Evolutionary conservation across 2,113 vertebrate genomes (phyloP).

Genomic region (Siphamia tubifer): DNA sequence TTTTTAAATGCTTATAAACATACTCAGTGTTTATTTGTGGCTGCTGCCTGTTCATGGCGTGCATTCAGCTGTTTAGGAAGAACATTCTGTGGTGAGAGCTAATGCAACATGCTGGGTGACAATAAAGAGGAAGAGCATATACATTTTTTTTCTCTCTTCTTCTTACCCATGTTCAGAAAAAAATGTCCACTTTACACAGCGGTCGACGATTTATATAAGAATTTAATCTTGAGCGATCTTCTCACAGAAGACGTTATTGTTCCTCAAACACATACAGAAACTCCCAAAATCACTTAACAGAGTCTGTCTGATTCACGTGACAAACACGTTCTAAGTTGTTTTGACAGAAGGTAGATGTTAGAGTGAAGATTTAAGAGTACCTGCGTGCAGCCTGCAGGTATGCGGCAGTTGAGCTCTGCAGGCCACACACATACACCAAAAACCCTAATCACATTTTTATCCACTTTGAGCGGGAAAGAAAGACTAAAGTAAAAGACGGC

Average conservation of each 20-base stretch:
- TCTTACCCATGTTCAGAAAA: neutral
- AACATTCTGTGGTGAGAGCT: constrained; percentile 7
- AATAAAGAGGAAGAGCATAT: neutral
- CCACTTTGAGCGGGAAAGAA: constrained; percentile 5
- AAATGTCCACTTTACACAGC: neutral
- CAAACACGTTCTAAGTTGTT: constrained; percentile 45
- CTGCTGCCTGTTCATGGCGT: constrained; percentile 5
- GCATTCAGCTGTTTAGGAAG: constrained; percentile 25
- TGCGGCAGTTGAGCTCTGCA: constrained; percentile 48
- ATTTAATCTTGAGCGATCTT: constrained; percentile 2
- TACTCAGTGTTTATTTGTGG: constrained; percentile 31
- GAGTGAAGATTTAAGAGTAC: constrained; percentile 69
- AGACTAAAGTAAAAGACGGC: neutral
- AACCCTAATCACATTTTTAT: constrained; percentile 29
- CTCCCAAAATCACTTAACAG: neutral
- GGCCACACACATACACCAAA: constrained; percentile 59
- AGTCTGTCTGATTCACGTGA: constrained; percentile 18
- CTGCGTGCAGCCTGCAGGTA: constrained; percentile 70
- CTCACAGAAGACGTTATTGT: neutral
- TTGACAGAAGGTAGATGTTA: constrained; percentile 75
- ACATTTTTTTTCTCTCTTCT: neutral
- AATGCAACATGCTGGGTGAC: constrained; percentile 37
- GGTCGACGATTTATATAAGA: neutral
- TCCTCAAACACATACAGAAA: constrained; percentile 3
- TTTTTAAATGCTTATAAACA: too few relatives aligned